Percentiles rank a stretch among this genome's conserved stretches.
phyloP scores from a whole-genome alignment of 2,113 vertebrate genomes.

The Aspiorhynchus laticeps region DNA sequence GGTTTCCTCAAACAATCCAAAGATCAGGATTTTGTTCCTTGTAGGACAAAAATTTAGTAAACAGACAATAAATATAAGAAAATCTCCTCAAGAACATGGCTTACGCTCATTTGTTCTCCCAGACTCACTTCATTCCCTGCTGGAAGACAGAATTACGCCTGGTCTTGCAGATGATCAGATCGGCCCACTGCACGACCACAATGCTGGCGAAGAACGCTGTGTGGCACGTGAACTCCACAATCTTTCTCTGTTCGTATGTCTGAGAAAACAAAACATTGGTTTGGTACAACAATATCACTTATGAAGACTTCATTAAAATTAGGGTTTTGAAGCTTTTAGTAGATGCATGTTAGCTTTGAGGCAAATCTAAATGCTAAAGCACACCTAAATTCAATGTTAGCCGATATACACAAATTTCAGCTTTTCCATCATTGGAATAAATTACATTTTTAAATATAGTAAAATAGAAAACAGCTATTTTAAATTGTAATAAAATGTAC shows the following conservation, averaged over 20 bases:
- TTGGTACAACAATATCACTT: neutral
- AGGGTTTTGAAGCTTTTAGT: neutral
- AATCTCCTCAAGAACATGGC: neutral
- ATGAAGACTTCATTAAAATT: neutral
- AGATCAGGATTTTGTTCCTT: slow-evolving; percentile 66
- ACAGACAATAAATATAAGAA: neutral
- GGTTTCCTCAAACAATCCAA: slow-evolving; percentile 64
- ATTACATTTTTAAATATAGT: no score
- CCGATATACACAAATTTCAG: neutral
- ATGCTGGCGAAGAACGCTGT: slow-evolving; percentile 89
- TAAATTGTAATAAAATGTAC: no score
- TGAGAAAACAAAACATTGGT: slow-evolving; percentile 55
- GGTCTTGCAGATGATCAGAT: slow-evolving; percentile 88
- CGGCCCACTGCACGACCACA: slow-evolving; percentile 88
- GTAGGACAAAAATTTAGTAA: neutral
- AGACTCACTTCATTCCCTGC: slow-evolving; percentile 87
- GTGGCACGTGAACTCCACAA: slow-evolving; percentile 89
- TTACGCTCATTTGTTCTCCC: neutral
- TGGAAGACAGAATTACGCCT: slow-evolving; percentile 88
- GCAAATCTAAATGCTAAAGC: neutral
- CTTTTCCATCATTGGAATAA: no score
- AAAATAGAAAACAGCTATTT: no score
- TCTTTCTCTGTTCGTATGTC: slow-evolving; percentile 88
- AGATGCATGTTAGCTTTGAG: neutral
- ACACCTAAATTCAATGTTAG: neutral